Percentiles rank a stretch among this genome's conserved stretches.
These are phyloP conservation scores for Pygmarrhopalites habei DNA, from an alignment of 1,140 invertebrate species.

Conservation along the genomic window DNA sequence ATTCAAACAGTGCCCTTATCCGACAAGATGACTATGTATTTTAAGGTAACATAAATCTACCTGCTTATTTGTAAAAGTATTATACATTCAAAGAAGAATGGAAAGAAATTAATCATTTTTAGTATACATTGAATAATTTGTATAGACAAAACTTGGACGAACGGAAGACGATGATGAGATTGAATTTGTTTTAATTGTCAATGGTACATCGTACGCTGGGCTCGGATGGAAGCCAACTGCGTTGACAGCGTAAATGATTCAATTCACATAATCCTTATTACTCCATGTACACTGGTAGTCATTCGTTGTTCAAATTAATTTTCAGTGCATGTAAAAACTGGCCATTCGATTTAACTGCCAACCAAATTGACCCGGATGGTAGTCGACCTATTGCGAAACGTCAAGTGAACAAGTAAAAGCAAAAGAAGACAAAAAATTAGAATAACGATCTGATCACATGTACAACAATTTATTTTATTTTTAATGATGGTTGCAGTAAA, in stretches of 20 bases:
- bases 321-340: slow-evolving; percentile 33
- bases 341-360: slow-evolving; percentile 24
- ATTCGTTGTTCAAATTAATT: too few species aligned
- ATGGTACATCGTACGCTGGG: slow-evolving; percentile 74
- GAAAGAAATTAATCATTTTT: slow-evolving; percentile 77
- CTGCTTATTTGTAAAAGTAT: neutral
- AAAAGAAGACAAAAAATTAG: neutral
- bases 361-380: neutral
- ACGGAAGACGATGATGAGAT: slow-evolving; percentile 64
- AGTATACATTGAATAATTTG: slow-evolving; percentile 71
- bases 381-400: neutral
- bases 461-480: too few species aligned
- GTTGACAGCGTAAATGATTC: slow-evolving; percentile 16
- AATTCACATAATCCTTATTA: too few species aligned
- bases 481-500: too few species aligned
- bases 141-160: slow-evolving; percentile 11
- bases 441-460: too few species aligned
- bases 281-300: too few species aligned
- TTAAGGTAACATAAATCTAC: too few species aligned
- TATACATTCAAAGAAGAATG: slow-evolving; percentile 40
- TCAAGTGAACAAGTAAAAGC: neutral
- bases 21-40: slow-evolving; percentile 27
- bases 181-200: slow-evolving; percentile 73
- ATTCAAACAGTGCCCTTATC: slow-evolving; percentile 16
- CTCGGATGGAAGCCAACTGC: slow-evolving; percentile 61